Conservation (phyloP, 2,888 invertebrate genomes). For the Drepana falcataria region DNA sequence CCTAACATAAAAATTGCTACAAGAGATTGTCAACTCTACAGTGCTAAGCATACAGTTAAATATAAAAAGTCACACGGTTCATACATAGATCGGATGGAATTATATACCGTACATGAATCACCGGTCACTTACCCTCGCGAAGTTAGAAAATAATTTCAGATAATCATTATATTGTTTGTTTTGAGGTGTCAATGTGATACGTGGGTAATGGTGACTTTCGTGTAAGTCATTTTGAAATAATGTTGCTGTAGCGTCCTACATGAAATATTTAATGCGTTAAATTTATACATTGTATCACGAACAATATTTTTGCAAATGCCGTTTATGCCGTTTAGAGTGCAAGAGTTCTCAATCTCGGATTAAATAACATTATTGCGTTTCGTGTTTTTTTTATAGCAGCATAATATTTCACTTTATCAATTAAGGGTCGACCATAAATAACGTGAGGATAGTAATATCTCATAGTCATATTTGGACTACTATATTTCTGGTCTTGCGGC, state of each 20-base stretch:
- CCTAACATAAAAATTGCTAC: slow-evolving; percentile 6
- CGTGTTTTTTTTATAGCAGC: no score
- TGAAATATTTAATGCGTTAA: no score
- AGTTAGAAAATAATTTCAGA: slow-evolving; percentile 50
- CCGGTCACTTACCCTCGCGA: slow-evolving; percentile 63
- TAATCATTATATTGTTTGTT: slow-evolving; percentile 15
- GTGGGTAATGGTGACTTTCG: no score
- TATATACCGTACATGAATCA: slow-evolving; percentile 38
- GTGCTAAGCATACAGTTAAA: slow-evolving; percentile 8
- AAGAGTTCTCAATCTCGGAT: no score
- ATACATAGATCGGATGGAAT: slow-evolving; percentile 2
- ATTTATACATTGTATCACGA: no score
- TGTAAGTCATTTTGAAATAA: no score
- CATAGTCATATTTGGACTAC: background rate
- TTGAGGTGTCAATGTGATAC: slow-evolving; percentile 7
- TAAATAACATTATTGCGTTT: no score
- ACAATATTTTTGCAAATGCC: no score
- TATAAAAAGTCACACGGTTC: slow-evolving; percentile 5
- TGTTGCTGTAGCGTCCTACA: no score
- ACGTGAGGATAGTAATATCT: background rate
- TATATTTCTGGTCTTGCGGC: slow-evolving; percentile 7
- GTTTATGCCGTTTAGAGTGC: no score
- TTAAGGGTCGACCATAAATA: background rate
- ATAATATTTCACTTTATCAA: no score
- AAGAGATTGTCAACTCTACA: slow-evolving; percentile 14